Conservation (phyloP, 1,140 invertebrate genomes). For the Anastatus disparis region DNA sequence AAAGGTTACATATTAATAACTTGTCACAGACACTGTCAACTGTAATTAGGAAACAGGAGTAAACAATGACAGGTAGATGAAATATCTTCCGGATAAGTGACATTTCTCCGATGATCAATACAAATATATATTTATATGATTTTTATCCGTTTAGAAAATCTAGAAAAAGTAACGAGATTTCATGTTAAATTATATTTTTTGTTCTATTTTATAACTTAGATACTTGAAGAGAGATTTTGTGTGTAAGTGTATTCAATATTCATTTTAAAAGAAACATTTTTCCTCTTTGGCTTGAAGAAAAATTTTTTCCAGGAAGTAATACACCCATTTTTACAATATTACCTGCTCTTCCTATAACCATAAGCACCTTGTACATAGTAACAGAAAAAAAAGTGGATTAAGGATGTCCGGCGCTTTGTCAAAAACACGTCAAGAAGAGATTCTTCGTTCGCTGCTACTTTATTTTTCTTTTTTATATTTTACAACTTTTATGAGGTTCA, state of each 20-base stretch:
- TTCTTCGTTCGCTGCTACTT: not conserved
- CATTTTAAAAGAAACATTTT: constrained; percentile 5
- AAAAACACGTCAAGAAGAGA: not conserved
- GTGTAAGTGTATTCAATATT: constrained; percentile 12
- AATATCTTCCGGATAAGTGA: not conserved
- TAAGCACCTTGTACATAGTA: constrained; percentile 50
- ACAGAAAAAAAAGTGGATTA: constrained; percentile 52
- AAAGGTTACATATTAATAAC: too few species aligned
- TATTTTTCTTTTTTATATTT: constrained; percentile 1
- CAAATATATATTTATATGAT: not conserved
- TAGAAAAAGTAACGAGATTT: too few species aligned
- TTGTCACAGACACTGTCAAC: too few species aligned
- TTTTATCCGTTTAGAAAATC: not conserved
- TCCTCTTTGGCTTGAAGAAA: not conserved
- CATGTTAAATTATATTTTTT: too few species aligned
- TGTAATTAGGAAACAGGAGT: constrained; percentile 12
- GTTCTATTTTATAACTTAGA: too few species aligned
- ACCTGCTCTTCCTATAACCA: constrained; percentile 58
- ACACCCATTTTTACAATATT: constrained; percentile 54
- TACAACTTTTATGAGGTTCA: constrained; percentile 9
- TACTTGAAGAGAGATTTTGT: constrained; percentile 14
- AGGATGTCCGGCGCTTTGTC: constrained; percentile 37
- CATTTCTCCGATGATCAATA: not conserved
- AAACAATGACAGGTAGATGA: not conserved
- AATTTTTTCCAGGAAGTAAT: constrained; percentile 46